Base-by-base conservation (phyloP, 2,888 invertebrate species). In the Helicoverpa assulta region DNA sequence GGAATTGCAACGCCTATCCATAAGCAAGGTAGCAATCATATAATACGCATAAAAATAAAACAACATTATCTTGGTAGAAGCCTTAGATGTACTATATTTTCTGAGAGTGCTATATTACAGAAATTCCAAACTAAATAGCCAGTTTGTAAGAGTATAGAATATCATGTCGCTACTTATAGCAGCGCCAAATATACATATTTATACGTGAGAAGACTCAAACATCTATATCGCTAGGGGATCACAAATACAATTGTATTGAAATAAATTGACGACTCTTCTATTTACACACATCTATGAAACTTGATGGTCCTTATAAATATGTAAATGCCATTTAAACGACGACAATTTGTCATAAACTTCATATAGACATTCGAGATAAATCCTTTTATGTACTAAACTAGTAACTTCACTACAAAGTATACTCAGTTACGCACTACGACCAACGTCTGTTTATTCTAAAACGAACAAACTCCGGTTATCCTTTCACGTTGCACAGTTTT, bases 401-500 rank as follows among this genome's bases (percentile, higher is more conserved):
- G 56, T 50, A 61, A 60, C 14, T 64, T 12, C 21, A 74, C 55
- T 29, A 76, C 61, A 73, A 61, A 70, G 33, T 69, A 65, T 57
- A 33, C 33, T 54, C 26, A 43, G 16, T 43, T 43, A 47, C 47
- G n/a, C 47, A 68, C 57, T 61, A 59, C 7, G 37, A 33, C 29
- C 66, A 62, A 69, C 57, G 69, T 64, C 43, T 66, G 86, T 89
- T 85, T 85, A 93, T 94, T 93, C 94, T 94, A 94, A 89, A 94
- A 94, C 93, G 93, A 93, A 94, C 93, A 90, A 91, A 91, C 88
- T 74, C 53, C 67, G 69, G 60, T 70, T 73, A 73, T 55, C 67
- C 78, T 73, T 65, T 65, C 77, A 76, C 76, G 52, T 51, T 53
- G 50, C 52, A 47, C 64, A 77, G 78, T 70, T 73, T 83, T 84